A percentile compares a stretch with the other conserved stretches of the same genome.
phyloP scores from a whole-genome alignment of 2,888 invertebrate species.

The Brachypterus glaber region DNA sequence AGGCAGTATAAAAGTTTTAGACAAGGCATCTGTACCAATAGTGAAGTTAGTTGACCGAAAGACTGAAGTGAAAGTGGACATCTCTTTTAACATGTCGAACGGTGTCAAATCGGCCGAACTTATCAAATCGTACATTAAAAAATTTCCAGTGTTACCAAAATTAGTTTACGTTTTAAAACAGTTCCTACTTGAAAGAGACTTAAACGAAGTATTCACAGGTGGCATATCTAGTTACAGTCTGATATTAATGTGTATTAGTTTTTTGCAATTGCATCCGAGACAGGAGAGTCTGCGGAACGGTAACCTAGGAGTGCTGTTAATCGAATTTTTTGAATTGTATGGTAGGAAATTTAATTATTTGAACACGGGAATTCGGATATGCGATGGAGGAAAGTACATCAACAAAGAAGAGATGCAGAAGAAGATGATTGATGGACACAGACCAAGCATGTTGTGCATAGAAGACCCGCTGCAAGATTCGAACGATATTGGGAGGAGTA shows the following conservation, averaged over 20 bases:
- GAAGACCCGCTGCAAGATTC: constrained; percentile 95
- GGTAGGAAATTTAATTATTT: constrained; percentile 94
- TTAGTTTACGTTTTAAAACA: constrained; percentile 97
- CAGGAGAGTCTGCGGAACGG: constrained; percentile 53
- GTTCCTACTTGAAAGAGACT: constrained; percentile 92
- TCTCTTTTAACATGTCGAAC: constrained; percentile 98
- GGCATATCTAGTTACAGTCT: constrained; percentile 98
- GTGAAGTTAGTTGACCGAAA: constrained; percentile 89
- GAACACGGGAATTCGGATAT: constrained; percentile 86
- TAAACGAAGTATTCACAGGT: constrained; percentile 99
- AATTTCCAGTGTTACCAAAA: constrained; percentile 84
- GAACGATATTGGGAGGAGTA: constrained; percentile 96
- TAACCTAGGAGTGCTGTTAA: constrained; percentile 88
- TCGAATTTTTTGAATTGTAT: constrained; percentile 96
- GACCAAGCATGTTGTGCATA: constrained; percentile 89
- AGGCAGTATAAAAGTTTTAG: constrained; percentile 87
- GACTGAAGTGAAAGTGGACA: constrained; percentile 89
- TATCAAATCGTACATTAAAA: constrained; percentile 81
- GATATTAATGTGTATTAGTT: constrained; percentile 97
- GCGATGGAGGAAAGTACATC: constrained; percentile 87
- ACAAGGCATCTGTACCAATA: constrained; percentile 97
- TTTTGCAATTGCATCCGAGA: constrained; percentile 85
- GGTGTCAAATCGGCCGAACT: constrained; percentile 95
- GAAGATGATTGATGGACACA: constrained; percentile 90
- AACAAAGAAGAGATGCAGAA: constrained; percentile 88